These are phyloP conservation scores for Lates japonicus DNA, from an alignment of 2,797 vertebrate genomes.

Conservation along the genomic window DNA sequence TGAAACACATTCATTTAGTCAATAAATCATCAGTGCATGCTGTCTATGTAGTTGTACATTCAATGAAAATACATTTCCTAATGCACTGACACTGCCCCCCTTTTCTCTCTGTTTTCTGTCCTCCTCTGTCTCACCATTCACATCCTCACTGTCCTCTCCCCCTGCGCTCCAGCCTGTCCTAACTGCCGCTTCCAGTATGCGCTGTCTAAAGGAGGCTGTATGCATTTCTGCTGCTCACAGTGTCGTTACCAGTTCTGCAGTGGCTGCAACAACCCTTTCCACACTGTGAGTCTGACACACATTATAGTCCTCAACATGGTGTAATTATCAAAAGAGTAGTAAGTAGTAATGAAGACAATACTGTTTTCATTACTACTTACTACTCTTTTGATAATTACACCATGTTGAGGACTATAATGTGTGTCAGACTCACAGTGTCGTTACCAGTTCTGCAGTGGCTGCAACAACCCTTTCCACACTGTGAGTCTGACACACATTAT, in stretches of 20 bases:
- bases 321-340: neutral
- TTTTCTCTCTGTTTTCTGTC: neutral
- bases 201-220: conserved; percentile 93
- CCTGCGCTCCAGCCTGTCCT: conserved; percentile 83
- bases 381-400: no score
- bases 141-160: neutral
- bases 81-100: neutral
- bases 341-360: neutral
- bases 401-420: no score
- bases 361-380: no score
- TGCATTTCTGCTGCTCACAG: conserved; percentile 95
- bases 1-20: neutral
- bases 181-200: conserved; percentile 93
- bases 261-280: conserved; percentile 93
- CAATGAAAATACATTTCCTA: neutral
- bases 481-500: conserved; percentile 60
- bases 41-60: neutral
- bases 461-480: conserved; percentile 92
- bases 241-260: conserved; percentile 96
- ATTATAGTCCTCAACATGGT: neutral
- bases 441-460: conserved; percentile 95
- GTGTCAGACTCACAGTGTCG: conserved; percentile 93
- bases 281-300: conserved; percentile 77
- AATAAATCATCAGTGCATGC: neutral
- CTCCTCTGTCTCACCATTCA: conserved; percentile 2